Base-by-base conservation (phyloP, 2,888 invertebrate species). In the Leptinotarsa juncta region DNA sequence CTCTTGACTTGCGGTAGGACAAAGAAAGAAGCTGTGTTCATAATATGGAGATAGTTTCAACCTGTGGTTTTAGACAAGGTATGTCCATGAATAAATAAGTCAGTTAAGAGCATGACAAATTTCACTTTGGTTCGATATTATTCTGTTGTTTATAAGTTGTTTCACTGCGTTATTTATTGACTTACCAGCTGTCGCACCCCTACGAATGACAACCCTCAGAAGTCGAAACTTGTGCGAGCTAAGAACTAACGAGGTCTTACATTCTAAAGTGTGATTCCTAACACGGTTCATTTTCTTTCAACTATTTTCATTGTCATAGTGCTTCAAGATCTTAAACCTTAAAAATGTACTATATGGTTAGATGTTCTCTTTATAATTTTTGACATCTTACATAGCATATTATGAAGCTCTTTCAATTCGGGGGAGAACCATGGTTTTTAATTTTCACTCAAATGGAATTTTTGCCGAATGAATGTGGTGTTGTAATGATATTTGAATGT, bases 71-170 rank as follows among this genome's bases (percentile, higher is more conserved):
- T 67, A 49, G 66, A 66, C 49, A 66, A 66, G 66, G 66, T 66
- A 66, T 66, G 48, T 49, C 49, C 66, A 66, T 66, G 66, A 66
- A 66, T 49, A 66, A 66, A 66, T 49, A 66, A 66, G 42, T 49
- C 66, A 66, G 49, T 48, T 42, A 26, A 50, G 48, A 65, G 67
- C 67, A 67, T 67, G 50, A 50, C 50, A 67, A 20, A 67, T 67
- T 67, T 50, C 67, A 67, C 12, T 67, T 67, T 67, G 67, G 23
- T 67, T 50, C 50, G 50, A 50, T 67, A 67, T 67, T 67, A 67
- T 67, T 67, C 16, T 20, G 67, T 67, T 67, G n/a, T 67, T 67
- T 16, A 67, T 67, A 67, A 67, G 42, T 67, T 67, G 67, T 49
- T 60, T 67, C 49, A 67, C 67, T 67, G 67, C 14, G 67, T 50